Evolutionary conservation across 2,113 vertebrate species (phyloP).

Genomic region (Pedionomus torquatus): DNA sequence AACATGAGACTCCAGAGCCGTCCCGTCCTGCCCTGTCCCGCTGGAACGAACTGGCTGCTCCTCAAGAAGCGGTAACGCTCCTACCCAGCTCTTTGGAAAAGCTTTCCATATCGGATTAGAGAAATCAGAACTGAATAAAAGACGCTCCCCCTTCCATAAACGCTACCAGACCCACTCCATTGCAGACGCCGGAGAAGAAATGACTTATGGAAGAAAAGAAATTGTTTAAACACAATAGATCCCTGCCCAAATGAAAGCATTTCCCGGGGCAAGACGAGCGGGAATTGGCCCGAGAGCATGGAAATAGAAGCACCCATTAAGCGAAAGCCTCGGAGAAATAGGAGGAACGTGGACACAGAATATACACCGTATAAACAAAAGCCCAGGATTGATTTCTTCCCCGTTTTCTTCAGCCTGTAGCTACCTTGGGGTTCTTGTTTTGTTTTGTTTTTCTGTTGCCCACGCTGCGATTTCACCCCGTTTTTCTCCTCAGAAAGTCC

Average conservation of each 20-base stretch:
- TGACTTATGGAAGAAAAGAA: conserved; percentile 19
- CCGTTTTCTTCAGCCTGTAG: not conserved
- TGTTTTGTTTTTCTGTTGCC: not conserved
- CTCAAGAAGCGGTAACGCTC: not conserved
- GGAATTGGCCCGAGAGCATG: not conserved
- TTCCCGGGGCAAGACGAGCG: not conserved
- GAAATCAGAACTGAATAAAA: conserved; percentile 9
- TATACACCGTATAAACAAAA: not conserved
- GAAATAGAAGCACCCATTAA: not conserved
- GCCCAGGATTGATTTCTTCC: not conserved
- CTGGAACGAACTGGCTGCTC: not conserved
- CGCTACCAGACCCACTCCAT: not conserved
- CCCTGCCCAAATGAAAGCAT: not conserved
- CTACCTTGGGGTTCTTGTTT: not conserved
- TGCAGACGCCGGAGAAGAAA: not conserved
- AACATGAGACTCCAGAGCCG: not conserved
- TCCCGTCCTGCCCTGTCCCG: not conserved
- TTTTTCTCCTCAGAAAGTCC: not conserved
- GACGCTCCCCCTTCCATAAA: conserved; percentile 12
- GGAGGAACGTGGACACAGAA: not conserved
- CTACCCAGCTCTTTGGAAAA: not conserved
- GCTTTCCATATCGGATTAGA: not conserved
- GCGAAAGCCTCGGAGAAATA: not conserved
- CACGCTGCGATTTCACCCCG: not conserved
- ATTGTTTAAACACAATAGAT: conserved; percentile 46